phyloP scores from a whole-genome alignment of 2,797 vertebrate species.

The Phrynocephalus vlangalii region DNA sequence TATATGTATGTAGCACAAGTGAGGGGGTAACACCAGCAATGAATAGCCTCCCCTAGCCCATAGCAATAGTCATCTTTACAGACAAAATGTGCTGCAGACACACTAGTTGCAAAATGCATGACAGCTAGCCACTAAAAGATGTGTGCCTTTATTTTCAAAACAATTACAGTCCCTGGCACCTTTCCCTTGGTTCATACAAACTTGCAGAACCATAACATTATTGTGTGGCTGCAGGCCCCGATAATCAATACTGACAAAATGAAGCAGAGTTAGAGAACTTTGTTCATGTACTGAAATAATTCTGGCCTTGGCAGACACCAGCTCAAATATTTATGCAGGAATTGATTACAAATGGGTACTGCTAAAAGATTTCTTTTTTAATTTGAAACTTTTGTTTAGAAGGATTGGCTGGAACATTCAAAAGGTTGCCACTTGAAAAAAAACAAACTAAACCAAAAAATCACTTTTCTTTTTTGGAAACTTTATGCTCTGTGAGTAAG shows the following conservation, averaged over 20 bases:
- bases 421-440: neutral
- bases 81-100: fast-evolving
- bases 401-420: too few relatives aligned
- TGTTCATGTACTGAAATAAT: neutral
- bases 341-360: too few relatives aligned
- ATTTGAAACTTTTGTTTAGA: too few relatives aligned
- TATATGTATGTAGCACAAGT: neutral
- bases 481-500: neutral
- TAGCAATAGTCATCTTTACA: fast-evolving
- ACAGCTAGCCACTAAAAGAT: neutral
- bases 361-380: too few relatives aligned
- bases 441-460: neutral
- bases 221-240: neutral
- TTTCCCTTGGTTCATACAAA: neutral
- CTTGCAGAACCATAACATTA: neutral
- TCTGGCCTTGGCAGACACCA: too few relatives aligned
- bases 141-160: neutral
- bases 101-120: neutral
- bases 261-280: fast-evolving
- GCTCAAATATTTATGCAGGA: too few relatives aligned
- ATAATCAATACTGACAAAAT: fast-evolving
- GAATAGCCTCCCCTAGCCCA: neutral
- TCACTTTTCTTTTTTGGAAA: neutral
- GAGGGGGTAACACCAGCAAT: neutral
- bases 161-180: fast-evolving